phyloP scores from a whole-genome alignment of 2,888 invertebrate genomes.

The Himalopsyche anomala region DNA sequence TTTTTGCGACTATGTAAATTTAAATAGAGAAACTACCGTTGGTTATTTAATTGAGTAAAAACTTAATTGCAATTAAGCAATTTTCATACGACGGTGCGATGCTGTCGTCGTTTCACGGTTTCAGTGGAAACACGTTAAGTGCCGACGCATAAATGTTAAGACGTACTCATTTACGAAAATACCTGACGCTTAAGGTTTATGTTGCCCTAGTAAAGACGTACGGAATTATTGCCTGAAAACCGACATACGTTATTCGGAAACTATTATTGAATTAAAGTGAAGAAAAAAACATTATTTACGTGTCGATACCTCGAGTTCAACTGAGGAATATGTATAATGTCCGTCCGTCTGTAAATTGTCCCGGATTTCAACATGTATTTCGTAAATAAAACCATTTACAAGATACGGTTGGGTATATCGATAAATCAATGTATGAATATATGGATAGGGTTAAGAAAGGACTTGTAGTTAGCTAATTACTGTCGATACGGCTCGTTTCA shows the following conservation, averaged over 20 bases:
- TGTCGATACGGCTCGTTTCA: too few relatives aligned
- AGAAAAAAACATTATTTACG: neutral
- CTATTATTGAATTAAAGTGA: neutral
- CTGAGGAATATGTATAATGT: too few relatives aligned
- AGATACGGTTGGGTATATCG: too few relatives aligned
- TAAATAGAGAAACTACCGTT: too few relatives aligned
- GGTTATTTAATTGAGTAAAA: neutral
- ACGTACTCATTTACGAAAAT: constrained; percentile 4
- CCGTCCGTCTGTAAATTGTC: too few relatives aligned
- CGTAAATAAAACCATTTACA: too few relatives aligned
- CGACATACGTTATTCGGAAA: neutral
- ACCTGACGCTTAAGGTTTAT: constrained; percentile 47
- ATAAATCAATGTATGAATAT: too few relatives aligned
- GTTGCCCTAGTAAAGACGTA: constrained; percentile 25
- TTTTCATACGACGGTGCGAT: neutral
- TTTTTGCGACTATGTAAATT: too few relatives aligned
- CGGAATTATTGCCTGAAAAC: neutral
- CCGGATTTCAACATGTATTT: too few relatives aligned
- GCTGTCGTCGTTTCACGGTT: neutral
- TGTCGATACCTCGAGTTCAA: too few relatives aligned
- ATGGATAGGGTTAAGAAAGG: too few relatives aligned
- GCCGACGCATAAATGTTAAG: constrained; percentile 42
- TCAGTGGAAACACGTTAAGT: constrained; percentile 36
- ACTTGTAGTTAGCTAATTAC: too few relatives aligned
- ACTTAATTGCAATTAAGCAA: neutral